Conservation (phyloP, 2,113 vertebrate genomes). For the Stercorarius parasiticus region DNA sequence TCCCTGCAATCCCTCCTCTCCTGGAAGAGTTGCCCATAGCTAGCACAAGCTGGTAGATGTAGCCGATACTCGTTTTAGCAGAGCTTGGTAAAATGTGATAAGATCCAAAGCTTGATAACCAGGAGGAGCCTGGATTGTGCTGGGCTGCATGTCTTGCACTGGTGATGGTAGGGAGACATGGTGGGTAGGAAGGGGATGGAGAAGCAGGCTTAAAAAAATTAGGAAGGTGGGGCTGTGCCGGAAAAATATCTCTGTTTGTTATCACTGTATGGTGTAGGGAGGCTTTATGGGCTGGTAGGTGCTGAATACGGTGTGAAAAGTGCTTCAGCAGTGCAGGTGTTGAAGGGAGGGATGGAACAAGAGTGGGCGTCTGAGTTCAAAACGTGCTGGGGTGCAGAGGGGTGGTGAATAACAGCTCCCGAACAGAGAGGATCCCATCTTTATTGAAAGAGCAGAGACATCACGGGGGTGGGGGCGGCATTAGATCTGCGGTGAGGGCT, state of each 20-base stretch:
- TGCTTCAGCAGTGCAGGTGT: not conserved
- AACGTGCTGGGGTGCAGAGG: not conserved
- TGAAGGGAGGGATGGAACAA: not conserved
- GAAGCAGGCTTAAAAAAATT: not conserved
- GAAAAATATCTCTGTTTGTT: not conserved
- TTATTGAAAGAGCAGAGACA: rapidly evolving
- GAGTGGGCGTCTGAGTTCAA: not conserved
- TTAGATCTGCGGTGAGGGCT: not conserved
- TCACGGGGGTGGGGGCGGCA: not conserved
- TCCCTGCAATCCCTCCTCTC: not conserved
- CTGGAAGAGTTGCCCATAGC: not conserved
- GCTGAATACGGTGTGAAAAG: not conserved
- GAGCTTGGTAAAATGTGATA: not conserved
- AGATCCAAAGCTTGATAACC: not conserved
- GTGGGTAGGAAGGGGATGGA: not conserved
- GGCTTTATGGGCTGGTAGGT: not conserved
- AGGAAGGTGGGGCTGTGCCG: not conserved
- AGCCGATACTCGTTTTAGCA: not conserved
- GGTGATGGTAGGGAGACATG: not conserved
- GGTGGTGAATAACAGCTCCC: not conserved
- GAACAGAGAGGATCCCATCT: rapidly evolving
- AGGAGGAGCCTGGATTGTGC: not conserved
- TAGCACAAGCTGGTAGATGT: not conserved
- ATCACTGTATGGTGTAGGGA: not conserved
- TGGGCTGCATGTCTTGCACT: not conserved